Evolutionary conservation across 2,888 invertebrate species (phyloP).

Genomic region (Chrysotoxum bicinctum): DNA sequence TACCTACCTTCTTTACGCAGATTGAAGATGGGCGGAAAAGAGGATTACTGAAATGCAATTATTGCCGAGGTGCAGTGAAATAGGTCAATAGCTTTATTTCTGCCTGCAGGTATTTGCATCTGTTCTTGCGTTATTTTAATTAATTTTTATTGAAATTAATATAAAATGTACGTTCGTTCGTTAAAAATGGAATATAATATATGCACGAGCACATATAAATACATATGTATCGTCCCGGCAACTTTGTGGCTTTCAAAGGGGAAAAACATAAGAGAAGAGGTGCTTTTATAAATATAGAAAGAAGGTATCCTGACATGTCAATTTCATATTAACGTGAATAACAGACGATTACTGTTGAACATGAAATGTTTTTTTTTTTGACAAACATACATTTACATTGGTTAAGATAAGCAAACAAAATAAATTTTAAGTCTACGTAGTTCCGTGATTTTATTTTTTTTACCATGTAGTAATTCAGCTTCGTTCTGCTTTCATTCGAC

Average conservation of each 20-base stretch:
- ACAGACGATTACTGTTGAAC: neutral
- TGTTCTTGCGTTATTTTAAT: slow-evolving; percentile 48
- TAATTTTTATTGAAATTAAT: slow-evolving; percentile 52
- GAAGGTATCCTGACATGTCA: slow-evolving; percentile 17
- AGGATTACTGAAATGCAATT: slow-evolving; percentile 19
- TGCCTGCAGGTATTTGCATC: slow-evolving; percentile 12
- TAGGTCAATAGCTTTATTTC: slow-evolving; percentile 30
- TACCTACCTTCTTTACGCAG: slow-evolving; percentile 18
- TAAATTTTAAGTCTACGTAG: neutral
- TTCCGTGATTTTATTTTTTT: slow-evolving; percentile 10
- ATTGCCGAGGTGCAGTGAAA: slow-evolving; percentile 6
- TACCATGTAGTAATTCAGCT: neutral
- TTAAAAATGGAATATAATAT: slow-evolving; percentile 34
- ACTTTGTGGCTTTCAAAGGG: slow-evolving; percentile 11
- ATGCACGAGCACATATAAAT: neutral
- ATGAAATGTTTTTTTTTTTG: neutral
- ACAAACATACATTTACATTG: neutral
- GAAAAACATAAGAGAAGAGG: neutral
- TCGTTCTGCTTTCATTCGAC: neutral
- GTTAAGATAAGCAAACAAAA: neutral
- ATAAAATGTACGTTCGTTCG: slow-evolving; percentile 30
- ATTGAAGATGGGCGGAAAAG: neutral
- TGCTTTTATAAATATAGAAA: neutral
- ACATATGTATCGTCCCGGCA: slow-evolving; percentile 1
- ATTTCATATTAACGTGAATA: slow-evolving; percentile 13